These are phyloP conservation scores for Nomada ferruginata DNA, from an alignment of 2,888 invertebrate species.

Conservation along the genomic window DNA sequence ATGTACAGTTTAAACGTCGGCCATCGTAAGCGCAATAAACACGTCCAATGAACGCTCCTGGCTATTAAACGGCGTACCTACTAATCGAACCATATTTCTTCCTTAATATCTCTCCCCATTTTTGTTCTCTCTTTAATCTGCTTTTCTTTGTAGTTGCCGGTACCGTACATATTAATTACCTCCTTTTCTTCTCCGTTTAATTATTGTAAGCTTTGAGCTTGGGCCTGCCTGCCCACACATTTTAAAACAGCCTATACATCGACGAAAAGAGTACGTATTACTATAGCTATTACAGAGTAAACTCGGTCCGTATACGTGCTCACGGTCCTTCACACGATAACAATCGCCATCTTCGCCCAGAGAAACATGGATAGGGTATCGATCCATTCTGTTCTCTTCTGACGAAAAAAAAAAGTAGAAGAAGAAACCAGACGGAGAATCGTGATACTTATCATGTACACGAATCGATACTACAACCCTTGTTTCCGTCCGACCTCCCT, in stretches of 20 bases:
- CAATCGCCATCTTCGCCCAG: neutral
- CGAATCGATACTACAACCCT: neutral
- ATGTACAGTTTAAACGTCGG: slow-evolving; percentile 57
- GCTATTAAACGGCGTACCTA: slow-evolving; percentile 70
- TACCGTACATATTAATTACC: slow-evolving; percentile 57
- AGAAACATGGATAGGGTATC: neutral
- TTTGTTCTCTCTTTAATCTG: slow-evolving; percentile 19
- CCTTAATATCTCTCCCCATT: neutral
- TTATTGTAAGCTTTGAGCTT: slow-evolving; percentile 82
- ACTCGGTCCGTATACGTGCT: slow-evolving; percentile 43
- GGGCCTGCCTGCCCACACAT: slow-evolving; percentile 65
- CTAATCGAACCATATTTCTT: slow-evolving; percentile 41
- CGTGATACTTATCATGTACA: neutral
- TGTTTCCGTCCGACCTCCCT: neutral
- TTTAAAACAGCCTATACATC: slow-evolving; percentile 54
- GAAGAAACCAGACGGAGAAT: neutral
- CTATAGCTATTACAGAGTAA: slow-evolving; percentile 41
- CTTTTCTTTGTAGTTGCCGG: slow-evolving; percentile 40
- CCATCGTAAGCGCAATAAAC: slow-evolving; percentile 76
- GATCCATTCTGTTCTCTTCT: neutral
- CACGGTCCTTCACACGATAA: slow-evolving; percentile 26
- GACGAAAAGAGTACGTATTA: slow-evolving; percentile 37
- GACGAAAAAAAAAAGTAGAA: neutral
- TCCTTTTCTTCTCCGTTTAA: slow-evolving; percentile 57
- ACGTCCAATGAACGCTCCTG: slow-evolving; percentile 69